phyloP scores from a whole-genome alignment of 2,797 vertebrate genomes.

The Dromococcyx pavoninus region DNA sequence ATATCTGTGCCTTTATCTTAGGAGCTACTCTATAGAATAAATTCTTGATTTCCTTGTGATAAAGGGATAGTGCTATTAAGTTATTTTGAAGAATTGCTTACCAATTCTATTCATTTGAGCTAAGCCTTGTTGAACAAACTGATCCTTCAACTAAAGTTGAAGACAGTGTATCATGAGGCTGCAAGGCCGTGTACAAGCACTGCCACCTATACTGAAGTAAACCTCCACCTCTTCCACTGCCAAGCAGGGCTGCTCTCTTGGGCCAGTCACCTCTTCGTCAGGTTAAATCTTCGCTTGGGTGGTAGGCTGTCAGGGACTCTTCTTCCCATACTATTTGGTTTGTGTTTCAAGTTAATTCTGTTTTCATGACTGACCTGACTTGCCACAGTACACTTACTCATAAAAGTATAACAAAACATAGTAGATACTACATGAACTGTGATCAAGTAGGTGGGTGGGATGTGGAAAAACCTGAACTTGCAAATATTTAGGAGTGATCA shows the following conservation, averaged over 20 bases:
- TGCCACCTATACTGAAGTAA: slow-evolving; percentile 66
- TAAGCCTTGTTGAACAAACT: slow-evolving; percentile 9
- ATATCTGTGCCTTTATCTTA: not conserved
- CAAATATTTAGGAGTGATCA: slow-evolving; percentile 62
- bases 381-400: not conserved
- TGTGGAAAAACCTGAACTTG: slow-evolving; percentile 40
- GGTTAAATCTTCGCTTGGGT: slow-evolving; percentile 33
- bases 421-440: not conserved
- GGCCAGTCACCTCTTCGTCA: slow-evolving; percentile 18
- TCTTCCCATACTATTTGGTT: slow-evolving; percentile 45
- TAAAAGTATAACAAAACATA: not conserved
- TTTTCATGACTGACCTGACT: not conserved
- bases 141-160: slow-evolving; percentile 34
- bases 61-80: not conserved
- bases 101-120: not conserved
- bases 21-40: not conserved
- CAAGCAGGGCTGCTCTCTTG: not conserved
- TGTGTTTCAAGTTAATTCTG: not conserved
- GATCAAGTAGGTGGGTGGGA: not conserved
- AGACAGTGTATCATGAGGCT: not conserved
- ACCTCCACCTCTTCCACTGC: slow-evolving; percentile 78
- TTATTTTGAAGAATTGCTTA: not conserved
- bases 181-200: not conserved
- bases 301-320: slow-evolving; percentile 28
- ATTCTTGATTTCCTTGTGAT: not conserved